A percentile compares a stretch with the other conserved stretches of the same genome.
phyloP scores from a whole-genome alignment of 1,140 invertebrate species.

The Euura saliciscinereae region DNA sequence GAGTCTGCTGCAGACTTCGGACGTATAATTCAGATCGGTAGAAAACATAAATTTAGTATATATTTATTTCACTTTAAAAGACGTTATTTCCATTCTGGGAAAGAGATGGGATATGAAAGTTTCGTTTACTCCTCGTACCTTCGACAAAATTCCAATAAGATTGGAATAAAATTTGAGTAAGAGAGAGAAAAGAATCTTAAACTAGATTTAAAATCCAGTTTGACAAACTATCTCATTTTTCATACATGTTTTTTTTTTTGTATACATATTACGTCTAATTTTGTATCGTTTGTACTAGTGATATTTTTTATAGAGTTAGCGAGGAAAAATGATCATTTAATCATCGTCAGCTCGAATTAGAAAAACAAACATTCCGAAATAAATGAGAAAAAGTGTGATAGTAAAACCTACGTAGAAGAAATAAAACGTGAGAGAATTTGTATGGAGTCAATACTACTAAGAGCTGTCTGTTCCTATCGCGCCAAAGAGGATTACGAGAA shows the following conservation, averaged over 20 bases:
- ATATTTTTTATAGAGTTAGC: not conserved
- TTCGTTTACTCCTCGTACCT: not conserved
- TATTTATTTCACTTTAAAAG: not conserved
- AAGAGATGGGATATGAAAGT: not conserved
- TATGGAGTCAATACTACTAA: not conserved
- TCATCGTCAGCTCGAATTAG: no score
- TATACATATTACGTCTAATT: not conserved
- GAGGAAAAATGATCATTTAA: not conserved
- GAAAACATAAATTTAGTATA: not conserved
- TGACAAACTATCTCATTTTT: not conserved
- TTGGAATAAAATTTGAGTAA: not conserved
- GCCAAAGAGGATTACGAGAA: not conserved
- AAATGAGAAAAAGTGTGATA: not conserved
- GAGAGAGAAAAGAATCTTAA: not conserved
- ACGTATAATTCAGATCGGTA: not conserved
- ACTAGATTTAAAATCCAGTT: not conserved
- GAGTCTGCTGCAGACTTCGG: slow-evolving; percentile 29
- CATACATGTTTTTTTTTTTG: not conserved
- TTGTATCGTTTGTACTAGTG: not conserved
- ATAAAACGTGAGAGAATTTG: not conserved
- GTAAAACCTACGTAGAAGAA: not conserved
- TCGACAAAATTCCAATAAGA: not conserved
- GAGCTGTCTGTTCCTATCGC: not conserved
- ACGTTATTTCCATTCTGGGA: not conserved
- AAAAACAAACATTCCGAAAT: not conserved